phyloP scores from a whole-genome alignment of 1,140 invertebrate species.

The Cydia amplana region DNA sequence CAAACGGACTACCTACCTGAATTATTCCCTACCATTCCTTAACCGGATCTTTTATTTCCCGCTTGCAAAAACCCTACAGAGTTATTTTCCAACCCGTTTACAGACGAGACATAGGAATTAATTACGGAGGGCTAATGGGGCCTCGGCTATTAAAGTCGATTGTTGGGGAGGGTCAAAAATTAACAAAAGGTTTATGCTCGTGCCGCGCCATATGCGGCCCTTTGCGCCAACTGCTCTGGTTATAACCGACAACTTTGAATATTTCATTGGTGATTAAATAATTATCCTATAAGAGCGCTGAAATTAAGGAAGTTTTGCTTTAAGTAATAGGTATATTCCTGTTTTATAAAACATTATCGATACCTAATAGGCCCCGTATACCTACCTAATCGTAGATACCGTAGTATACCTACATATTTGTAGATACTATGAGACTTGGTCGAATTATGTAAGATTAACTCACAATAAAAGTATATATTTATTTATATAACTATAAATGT shows the following conservation, averaged over 20 bases:
- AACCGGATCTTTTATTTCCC: background rate
- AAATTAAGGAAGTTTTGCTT: constrained; percentile 11
- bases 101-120: constrained; percentile 25
- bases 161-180: constrained; percentile 28
- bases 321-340: background rate
- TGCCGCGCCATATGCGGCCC: constrained; percentile 7
- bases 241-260: constrained; percentile 26
- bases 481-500: too few species aligned
- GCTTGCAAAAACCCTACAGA: constrained; percentile 20
- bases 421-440: too few species aligned
- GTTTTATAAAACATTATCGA: too few species aligned
- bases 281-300: background rate
- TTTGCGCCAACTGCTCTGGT: constrained; percentile 6
- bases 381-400: too few species aligned
- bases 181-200: constrained; percentile 24
- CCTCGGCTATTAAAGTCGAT: constrained; percentile 23
- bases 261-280: constrained; percentile 25
- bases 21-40: background rate
- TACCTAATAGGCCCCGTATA: too few species aligned
- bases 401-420: too few species aligned
- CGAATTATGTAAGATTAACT: too few species aligned
- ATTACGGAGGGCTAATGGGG: constrained; percentile 20
- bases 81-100: background rate
- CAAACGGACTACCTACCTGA: background rate
- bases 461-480: too few species aligned